Evolutionary conservation across 2,113 vertebrate genomes (phyloP).

Genomic region (Cricetomys ansorgei): DNA sequence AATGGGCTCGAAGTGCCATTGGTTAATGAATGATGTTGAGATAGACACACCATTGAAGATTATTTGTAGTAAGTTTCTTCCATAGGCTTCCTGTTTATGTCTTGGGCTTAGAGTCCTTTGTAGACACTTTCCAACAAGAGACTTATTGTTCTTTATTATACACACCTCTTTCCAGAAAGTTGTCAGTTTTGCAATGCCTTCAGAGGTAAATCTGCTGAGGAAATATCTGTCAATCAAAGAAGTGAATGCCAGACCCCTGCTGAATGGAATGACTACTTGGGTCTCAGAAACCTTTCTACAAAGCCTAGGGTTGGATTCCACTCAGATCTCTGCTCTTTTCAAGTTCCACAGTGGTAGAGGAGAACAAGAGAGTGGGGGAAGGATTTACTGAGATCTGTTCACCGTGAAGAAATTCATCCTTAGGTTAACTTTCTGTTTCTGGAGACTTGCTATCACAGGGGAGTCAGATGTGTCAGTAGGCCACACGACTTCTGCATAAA

Average conservation of each 20-base stretch:
- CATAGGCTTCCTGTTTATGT: background rate
- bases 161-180: background rate
- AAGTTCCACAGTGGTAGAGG: background rate
- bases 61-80: background rate
- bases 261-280: background rate
- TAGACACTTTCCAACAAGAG: background rate
- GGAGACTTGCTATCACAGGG: background rate
- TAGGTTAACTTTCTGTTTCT: background rate
- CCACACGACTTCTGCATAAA: background rate
- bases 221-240: background rate
- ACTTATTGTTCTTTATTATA: background rate
- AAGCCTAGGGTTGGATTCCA: background rate
- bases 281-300: background rate
- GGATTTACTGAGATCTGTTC: background rate
- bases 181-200: background rate
- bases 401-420: background rate
- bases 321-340: background rate
- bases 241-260: background rate
- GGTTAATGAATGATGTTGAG: background rate
- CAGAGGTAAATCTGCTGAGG: background rate
- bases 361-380: background rate
- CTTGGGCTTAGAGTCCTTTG: background rate
- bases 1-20: background rate
- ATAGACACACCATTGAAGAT: background rate
- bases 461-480: background rate